These are phyloP conservation scores for Austrolebias charrua DNA, from an alignment of 2,797 vertebrate genomes.

Conservation along the genomic window DNA sequence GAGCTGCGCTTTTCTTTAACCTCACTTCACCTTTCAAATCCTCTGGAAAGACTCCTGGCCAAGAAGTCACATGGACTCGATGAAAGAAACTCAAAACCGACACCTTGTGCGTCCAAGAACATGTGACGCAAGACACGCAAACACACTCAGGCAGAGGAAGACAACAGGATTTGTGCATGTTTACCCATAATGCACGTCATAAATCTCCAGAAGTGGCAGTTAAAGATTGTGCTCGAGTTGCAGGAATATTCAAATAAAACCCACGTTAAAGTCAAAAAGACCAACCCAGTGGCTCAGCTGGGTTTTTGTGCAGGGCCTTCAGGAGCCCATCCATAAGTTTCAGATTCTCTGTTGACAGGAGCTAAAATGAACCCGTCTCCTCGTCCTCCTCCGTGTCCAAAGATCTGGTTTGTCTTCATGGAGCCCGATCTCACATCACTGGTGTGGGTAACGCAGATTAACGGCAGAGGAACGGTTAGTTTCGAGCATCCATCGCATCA, in stretches of 20 bases:
- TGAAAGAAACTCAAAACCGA: slow-evolving; percentile 84
- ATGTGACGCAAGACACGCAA: slow-evolving; percentile 71
- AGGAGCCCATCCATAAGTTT: slow-evolving; percentile 32
- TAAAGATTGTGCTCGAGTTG: background rate
- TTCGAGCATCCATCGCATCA: slow-evolving; percentile 65
- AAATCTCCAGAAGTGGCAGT: background rate
- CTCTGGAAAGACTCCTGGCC: slow-evolving; percentile 50
- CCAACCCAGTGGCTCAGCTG: slow-evolving; percentile 1
- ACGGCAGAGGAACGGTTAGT: slow-evolving; percentile 41
- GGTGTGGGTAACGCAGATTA: slow-evolving; percentile 62
- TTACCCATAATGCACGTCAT: slow-evolving; percentile 2
- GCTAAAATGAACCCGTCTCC: slow-evolving; percentile 33
- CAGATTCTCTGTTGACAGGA: slow-evolving; percentile 27
- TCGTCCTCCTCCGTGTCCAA: slow-evolving; percentile 22
- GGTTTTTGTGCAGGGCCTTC: slow-evolving; percentile 1
- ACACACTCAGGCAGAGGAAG: slow-evolving; percentile 35
- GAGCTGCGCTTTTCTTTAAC: slow-evolving; percentile 41
- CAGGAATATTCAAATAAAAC: slow-evolving; percentile 12
- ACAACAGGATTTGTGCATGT: slow-evolving; percentile 11
- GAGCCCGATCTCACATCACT: slow-evolving; percentile 47
- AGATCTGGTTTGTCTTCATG: slow-evolving; percentile 21
- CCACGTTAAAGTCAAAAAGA: slow-evolving; percentile 14
- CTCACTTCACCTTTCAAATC: slow-evolving; percentile 70
- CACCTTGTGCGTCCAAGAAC: slow-evolving; percentile 79
- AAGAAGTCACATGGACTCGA: slow-evolving; percentile 73